Conservation (phyloP, 2,113 vertebrate species). For the Globicephala melas region DNA sequence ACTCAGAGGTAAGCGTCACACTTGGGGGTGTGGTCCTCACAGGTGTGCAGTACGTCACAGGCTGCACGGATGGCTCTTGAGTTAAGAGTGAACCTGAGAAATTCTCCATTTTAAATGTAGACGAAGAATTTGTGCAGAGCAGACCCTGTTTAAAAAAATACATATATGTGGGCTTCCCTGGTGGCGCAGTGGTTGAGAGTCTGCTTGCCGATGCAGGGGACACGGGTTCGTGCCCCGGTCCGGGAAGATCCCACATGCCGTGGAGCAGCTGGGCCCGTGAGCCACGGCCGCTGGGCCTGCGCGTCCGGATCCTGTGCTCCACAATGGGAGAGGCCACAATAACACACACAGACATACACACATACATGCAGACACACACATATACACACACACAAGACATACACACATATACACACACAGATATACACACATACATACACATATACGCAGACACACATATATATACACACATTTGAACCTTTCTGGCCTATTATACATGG, state of each 20-base stretch:
- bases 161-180: too few species aligned
- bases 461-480: background rate
- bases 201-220: too few species aligned
- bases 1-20: conserved; percentile 90
- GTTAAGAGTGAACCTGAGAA: background rate
- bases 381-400: background rate
- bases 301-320: too few species aligned
- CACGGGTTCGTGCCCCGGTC: too few species aligned
- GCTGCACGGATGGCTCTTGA: fast-evolving
- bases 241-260: too few species aligned
- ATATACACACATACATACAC: too few species aligned
- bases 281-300: too few species aligned
- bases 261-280: too few species aligned
- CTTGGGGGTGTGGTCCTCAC: fast-evolving
- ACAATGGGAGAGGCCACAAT: too few species aligned
- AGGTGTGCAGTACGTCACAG: background rate
- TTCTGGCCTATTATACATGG: background rate
- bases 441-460: background rate
- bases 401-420: background rate
- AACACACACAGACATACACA: background rate
- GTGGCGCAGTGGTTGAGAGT: too few species aligned
- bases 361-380: background rate
- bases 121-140: background rate
- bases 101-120: background rate
- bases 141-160: background rate